These are phyloP conservation scores for Epinotia ramella DNA, from an alignment of 2,888 invertebrate species.

Conservation along the genomic window DNA sequence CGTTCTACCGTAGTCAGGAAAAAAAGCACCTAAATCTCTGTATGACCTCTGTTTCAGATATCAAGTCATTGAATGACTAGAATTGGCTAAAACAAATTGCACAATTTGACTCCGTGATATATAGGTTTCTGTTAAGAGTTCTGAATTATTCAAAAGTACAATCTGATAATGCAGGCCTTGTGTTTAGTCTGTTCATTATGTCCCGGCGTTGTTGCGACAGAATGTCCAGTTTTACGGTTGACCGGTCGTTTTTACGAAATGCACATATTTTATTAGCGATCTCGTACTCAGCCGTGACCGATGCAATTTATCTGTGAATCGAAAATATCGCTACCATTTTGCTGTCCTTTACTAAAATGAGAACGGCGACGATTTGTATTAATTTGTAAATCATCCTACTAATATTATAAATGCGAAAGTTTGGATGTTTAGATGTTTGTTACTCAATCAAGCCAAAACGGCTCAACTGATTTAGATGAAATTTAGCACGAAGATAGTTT, in stretches of 20 bases:
- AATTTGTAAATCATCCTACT: no score
- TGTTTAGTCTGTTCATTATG: conserved; percentile 61
- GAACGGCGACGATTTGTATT: neutral
- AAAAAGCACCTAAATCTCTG: neutral
- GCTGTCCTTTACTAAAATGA: neutral
- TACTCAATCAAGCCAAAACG: no score
- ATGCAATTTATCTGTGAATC: conserved; percentile 48
- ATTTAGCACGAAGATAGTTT: no score
- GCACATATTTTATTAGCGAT: conserved; percentile 59
- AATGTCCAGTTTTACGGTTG: conserved; percentile 63
- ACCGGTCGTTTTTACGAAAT: conserved; percentile 69
- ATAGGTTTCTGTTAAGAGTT: conserved; percentile 22
- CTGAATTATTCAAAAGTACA: conserved; percentile 44
- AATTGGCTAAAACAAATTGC: neutral
- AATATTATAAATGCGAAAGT: no score
- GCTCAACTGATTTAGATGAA: no score
- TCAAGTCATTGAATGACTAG: neutral
- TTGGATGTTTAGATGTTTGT: no score
- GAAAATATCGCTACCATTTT: conserved; percentile 17
- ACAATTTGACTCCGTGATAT: neutral
- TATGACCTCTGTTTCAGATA: neutral
- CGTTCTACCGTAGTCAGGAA: no score
- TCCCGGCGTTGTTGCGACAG: conserved; percentile 63
- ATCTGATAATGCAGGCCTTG: conserved; percentile 66
- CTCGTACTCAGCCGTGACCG: conserved; percentile 57